Base-by-base conservation (phyloP, 2,113 vertebrate genomes). In the Cichladusa arquata region DNA sequence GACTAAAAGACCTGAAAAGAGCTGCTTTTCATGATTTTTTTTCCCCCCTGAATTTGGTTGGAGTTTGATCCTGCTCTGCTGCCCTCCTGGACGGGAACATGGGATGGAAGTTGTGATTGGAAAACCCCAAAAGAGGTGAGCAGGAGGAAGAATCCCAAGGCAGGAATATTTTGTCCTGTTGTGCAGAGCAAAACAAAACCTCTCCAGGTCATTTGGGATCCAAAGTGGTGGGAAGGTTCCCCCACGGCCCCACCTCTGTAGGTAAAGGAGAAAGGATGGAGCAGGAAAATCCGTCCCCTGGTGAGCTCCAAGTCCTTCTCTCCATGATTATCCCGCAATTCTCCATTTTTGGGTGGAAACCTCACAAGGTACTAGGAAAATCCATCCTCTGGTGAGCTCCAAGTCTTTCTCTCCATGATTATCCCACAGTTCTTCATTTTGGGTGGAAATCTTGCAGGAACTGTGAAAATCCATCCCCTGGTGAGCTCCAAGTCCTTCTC, bases 201-300 rank as follows among this genome's bases (percentile, higher is more conserved):
- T 36, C 26, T 58, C 1, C 19, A 24, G 28, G 16, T 31, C 7
- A 19, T 31, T 13, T 80, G 57, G 33, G 20, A 56, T 34, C 29
- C 60, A 11, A 7, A 12, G 11, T 5, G 15, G 10, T 26, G 88
- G 53, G 24, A 67, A 61, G 9, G 12, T 33, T 20, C 24, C 23
- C 8, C 24, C 45, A 23, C 0, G 19, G n/a, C 3, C 23, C 42
- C 0, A 3, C 16, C 65, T 81, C 7, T 28, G 18, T 22, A 38
- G 0, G 2, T 6, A 17, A 81, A 56, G 6, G 15, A 60, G 4
- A 17, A 81, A 56, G 6, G 15, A 60, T 7, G 34, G 69, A 26
- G 17, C 38, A 3, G 70, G 61, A 42, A 81, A 61, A 77, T 38
- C 40, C 8, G 25, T 7, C 14, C 33, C 19, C 14, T 36, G 25